Evolutionary conservation across 2,113 vertebrate species (phyloP).

Genomic region (Lepisosteus osseus): DNA sequence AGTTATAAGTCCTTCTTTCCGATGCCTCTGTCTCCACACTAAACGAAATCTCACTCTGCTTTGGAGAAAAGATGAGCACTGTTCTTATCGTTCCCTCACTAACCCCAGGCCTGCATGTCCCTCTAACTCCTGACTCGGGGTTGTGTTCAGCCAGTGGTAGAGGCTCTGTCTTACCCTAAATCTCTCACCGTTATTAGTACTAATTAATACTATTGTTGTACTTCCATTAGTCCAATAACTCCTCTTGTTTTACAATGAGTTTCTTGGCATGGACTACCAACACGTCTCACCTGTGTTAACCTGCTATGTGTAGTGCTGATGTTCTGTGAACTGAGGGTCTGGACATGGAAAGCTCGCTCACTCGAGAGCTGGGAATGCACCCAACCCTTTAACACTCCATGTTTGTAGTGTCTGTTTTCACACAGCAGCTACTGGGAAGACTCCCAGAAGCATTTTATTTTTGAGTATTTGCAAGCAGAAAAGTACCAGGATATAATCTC

Average conservation of each 20-base stretch:
- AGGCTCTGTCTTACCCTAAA: slow-evolving; percentile 16
- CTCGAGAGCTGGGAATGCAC: too few species aligned
- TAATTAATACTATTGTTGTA: slow-evolving; percentile 17
- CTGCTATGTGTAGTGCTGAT: slow-evolving; percentile 61
- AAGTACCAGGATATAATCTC: too few species aligned
- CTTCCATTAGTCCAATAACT: slow-evolving; percentile 56
- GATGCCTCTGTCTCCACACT: slow-evolving; percentile 64
- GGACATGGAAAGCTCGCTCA: too few species aligned
- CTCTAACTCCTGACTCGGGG: slow-evolving; percentile 72
- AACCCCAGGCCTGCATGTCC: slow-evolving; percentile 74
- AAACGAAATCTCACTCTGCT: slow-evolving; percentile 65
- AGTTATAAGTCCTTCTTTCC: slow-evolving; percentile 59
- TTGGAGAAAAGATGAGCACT: slow-evolving; percentile 51
- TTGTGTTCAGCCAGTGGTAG: slow-evolving; percentile 68
- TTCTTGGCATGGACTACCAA: slow-evolving; percentile 74
- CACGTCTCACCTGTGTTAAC: slow-evolving; percentile 58
- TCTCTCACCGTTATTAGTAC: neutral
- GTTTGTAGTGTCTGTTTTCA: too few species aligned
- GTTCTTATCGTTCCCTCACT: slow-evolving; percentile 64
- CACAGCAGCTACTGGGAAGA: too few species aligned
- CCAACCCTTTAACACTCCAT: too few species aligned
- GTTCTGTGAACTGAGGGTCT: slow-evolving; percentile 14
- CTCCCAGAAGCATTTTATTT: too few species aligned
- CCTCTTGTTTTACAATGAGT: slow-evolving; percentile 64
- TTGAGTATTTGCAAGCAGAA: too few species aligned